Percentiles rank a stretch among this genome's conserved stretches.
phyloP scores from a whole-genome alignment of 2,888 invertebrate genomes.

The Psococerastis gibbosa region DNA sequence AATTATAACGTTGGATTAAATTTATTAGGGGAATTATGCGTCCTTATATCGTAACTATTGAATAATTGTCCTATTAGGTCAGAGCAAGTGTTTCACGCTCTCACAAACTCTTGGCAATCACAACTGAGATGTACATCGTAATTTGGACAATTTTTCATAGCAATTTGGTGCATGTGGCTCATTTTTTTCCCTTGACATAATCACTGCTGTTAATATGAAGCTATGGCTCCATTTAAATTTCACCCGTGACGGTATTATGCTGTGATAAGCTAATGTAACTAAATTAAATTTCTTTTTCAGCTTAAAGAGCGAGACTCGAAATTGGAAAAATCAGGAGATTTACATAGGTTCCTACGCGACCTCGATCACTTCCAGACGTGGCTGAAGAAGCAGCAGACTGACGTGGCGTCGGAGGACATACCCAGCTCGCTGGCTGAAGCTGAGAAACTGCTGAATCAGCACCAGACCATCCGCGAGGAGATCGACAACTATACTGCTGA shows the following conservation, averaged over 20 bases:
- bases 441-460: slow-evolving; percentile 89
- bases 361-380: slow-evolving; percentile 99
- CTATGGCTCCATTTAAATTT: too few relatives aligned
- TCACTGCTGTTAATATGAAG: too few relatives aligned
- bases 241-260: too few relatives aligned
- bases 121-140: too few relatives aligned
- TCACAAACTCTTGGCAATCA: too few relatives aligned
- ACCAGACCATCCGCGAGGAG: slow-evolving; percentile 96
- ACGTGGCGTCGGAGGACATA: slow-evolving; percentile 91
- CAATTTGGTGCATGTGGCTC: too few relatives aligned
- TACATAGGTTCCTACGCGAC: slow-evolving; percentile 94
- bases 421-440: slow-evolving; percentile 88
- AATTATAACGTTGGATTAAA: slow-evolving; percentile 6
- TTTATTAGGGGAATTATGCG: slow-evolving; percentile 12
- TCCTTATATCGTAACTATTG: slow-evolving; percentile 5
- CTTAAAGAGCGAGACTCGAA: slow-evolving; percentile 95
- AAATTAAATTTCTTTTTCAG: slow-evolving; percentile 29
- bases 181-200: too few relatives aligned
- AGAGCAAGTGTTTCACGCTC: too few relatives aligned
- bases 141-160: too few relatives aligned
- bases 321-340: slow-evolving; percentile 94
- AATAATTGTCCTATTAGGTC: not conserved
- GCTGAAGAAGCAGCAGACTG: slow-evolving; percentile 98
- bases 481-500: slow-evolving; percentile 98
- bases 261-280: too few relatives aligned